Conservation (phyloP, 2,113 vertebrate species). For the Phycodurus eques region DNA sequence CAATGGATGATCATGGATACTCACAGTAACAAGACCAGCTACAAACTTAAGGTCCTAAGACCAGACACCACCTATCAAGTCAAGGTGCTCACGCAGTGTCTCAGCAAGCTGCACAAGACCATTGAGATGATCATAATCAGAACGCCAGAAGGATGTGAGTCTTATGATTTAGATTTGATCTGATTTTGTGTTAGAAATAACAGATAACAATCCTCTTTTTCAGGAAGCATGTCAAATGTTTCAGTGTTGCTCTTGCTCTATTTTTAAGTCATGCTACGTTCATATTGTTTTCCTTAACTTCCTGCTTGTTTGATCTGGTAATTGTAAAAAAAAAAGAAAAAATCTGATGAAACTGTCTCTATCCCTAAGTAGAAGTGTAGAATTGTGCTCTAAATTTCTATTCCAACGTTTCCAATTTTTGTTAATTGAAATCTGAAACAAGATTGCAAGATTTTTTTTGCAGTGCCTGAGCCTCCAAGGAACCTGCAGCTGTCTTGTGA, state of each 20-base stretch:
- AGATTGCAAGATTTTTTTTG: neutral
- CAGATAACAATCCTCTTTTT: neutral
- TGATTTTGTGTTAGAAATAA: neutral
- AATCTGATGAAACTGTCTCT: neutral
- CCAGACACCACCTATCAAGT: slow-evolving; percentile 92
- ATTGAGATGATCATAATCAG: slow-evolving; percentile 86
- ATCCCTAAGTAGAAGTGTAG: neutral
- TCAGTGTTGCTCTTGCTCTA: neutral
- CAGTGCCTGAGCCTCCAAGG: slow-evolving; percentile 88
- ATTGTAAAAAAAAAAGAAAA: neutral
- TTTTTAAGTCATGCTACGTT: neutral
- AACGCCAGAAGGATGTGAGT: slow-evolving; percentile 92
- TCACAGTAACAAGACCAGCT: slow-evolving; percentile 90
- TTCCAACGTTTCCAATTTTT: neutral
- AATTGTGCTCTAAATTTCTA: neutral
- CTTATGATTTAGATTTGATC: neutral
- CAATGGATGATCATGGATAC: slow-evolving; percentile 88
- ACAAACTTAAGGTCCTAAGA: slow-evolving; percentile 81
- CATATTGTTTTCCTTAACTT: neutral
- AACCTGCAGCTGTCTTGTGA: slow-evolving; percentile 84
- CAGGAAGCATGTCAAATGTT: neutral
- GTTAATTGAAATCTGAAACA: neutral
- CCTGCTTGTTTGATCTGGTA: neutral
- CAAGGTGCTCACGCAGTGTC: slow-evolving; percentile 92
- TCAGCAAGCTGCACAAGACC: slow-evolving; percentile 85